A percentile compares a stretch with the other conserved stretches of the same genome.
Evolutionary conservation across 2,888 invertebrate genomes (phyloP).

Genomic region (Leptopilina myrica): DNA sequence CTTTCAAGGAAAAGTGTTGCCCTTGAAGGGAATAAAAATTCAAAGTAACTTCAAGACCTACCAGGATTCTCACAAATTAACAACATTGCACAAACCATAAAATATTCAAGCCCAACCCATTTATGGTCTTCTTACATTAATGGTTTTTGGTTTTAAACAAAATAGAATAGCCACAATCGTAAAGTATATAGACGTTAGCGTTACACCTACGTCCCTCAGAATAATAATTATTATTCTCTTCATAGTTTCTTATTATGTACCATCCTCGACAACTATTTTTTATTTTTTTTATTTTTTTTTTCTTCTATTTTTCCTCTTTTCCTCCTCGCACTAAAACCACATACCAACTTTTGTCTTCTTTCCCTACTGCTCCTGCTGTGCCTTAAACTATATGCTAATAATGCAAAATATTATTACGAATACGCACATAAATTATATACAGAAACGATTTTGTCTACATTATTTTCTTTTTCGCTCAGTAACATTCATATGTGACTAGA

Average conservation of each 20-base stretch:
- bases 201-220: constrained; percentile 36
- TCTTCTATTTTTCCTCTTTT: neutral
- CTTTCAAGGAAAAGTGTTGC: constrained; percentile 12
- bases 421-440: constrained; percentile 13
- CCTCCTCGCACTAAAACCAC: neutral
- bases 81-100: constrained; percentile 34
- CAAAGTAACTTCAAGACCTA: constrained; percentile 16
- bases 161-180: constrained; percentile 39
- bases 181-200: constrained; percentile 15
- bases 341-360: constrained; percentile 25
- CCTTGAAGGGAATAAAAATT: constrained; percentile 24
- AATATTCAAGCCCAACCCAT: constrained; percentile 31
- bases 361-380: neutral
- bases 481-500: constrained; percentile 32
- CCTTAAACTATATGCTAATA: constrained; percentile 20
- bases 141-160: constrained; percentile 28
- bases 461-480: neutral
- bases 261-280: neutral
- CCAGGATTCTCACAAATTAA: constrained; percentile 34
- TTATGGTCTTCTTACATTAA: constrained; percentile 36
- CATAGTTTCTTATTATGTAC: constrained; percentile 22
- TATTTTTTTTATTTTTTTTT: neutral
- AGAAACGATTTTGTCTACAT: constrained; percentile 13
- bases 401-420: constrained; percentile 32
- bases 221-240: constrained; percentile 36